Evolutionary conservation across 2,797 vertebrate genomes (phyloP).

Genomic region (Sternarchorhynchus goeldii): DNA sequence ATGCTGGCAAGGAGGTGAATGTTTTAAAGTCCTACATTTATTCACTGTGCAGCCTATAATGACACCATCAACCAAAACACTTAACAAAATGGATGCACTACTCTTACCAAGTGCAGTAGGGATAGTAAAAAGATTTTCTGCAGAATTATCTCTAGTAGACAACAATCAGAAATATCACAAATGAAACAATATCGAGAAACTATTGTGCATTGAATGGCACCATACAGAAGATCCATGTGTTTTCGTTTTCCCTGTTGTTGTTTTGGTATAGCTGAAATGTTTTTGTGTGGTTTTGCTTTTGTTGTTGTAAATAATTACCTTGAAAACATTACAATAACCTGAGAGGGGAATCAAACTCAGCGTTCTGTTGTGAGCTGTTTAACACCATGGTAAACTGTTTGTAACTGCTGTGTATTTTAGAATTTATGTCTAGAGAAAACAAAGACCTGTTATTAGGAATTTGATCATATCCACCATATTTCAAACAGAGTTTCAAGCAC

Average conservation of each 20-base stretch:
- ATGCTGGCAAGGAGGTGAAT: constrained; percentile 33
- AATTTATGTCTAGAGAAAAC: neutral
- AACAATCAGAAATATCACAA: neutral
- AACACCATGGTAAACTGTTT: neutral
- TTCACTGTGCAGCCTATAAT: constrained; percentile 28
- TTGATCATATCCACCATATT: too few relatives aligned
- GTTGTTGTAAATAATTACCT: neutral
- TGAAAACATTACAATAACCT: neutral
- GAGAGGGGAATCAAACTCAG: neutral
- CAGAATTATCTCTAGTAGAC: neutral
- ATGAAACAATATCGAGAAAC: neutral
- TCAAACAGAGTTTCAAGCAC: neutral
- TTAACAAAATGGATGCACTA: constrained; percentile 8
- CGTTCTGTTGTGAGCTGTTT: neutral
- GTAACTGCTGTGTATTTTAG: neutral
- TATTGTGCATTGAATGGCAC: neutral
- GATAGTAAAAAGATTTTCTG: constrained; percentile 1
- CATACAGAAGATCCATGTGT: neutral
- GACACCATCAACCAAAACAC: constrained; percentile 17
- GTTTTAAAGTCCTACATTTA: constrained; percentile 45
- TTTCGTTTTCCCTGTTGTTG: too few relatives aligned
- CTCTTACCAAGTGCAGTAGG: neutral
- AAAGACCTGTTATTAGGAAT: too few relatives aligned
- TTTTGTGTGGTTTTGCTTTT: neutral
- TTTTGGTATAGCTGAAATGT: neutral